phyloP scores from a whole-genome alignment of 2,113 vertebrate genomes.

The Anguilla japonica region DNA sequence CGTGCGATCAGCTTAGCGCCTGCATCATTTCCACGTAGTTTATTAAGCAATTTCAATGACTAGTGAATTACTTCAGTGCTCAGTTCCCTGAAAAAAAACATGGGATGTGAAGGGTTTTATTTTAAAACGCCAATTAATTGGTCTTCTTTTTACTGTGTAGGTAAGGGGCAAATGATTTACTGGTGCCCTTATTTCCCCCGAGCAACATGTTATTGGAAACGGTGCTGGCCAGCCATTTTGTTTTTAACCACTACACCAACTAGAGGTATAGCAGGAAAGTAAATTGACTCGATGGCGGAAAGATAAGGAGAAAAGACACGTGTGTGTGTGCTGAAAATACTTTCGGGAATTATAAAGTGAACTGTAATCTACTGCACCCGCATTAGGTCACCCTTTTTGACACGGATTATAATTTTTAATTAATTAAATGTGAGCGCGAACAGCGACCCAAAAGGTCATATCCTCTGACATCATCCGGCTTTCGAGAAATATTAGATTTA shows the following conservation, averaged over 20 bases:
- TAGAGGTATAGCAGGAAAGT: background rate
- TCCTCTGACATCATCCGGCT: background rate
- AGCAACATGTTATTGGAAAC: background rate
- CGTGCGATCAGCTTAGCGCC: background rate
- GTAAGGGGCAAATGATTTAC: background rate
- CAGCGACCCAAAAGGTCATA: background rate
- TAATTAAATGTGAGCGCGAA: background rate
- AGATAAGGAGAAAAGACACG: background rate
- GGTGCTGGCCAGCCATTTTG: background rate
- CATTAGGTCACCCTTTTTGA: background rate
- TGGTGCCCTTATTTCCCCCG: background rate
- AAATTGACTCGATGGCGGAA: background rate
- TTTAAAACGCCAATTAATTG: background rate
- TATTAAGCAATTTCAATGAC: background rate
- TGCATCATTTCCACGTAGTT: background rate
- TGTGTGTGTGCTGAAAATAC: background rate
- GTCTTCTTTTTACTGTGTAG: background rate
- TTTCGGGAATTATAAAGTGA: background rate
- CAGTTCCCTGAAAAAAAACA: background rate
- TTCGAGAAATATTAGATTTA: conserved; percentile 1
- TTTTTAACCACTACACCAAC: background rate
- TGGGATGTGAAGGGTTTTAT: background rate
- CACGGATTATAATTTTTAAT: background rate
- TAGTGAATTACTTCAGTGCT: background rate
- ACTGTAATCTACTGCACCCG: background rate